These are phyloP conservation scores for Ranitomeya variabilis DNA, from an alignment of 2,113 vertebrate species.

Conservation along the genomic window DNA sequence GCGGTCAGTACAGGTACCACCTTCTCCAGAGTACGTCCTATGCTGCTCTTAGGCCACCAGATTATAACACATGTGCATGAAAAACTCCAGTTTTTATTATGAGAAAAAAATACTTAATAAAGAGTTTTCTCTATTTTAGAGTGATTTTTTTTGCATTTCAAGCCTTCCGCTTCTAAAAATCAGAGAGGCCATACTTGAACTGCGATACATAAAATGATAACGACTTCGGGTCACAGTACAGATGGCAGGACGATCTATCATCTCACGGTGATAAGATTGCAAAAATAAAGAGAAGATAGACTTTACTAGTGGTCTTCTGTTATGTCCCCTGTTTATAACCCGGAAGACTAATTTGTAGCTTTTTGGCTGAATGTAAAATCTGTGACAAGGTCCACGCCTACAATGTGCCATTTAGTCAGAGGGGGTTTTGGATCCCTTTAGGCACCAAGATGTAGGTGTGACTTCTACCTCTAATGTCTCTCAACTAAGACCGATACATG, in stretches of 20 bases:
- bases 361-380: too few species aligned
- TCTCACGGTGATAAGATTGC: not conserved
- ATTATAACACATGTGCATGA: too few species aligned
- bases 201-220: not conserved
- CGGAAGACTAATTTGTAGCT: not conserved
- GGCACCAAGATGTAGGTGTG: too few species aligned
- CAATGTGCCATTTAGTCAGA: too few species aligned
- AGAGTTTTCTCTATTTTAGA: not conserved
- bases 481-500: too few species aligned
- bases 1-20: too few species aligned
- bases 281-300: too few species aligned
- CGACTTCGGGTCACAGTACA: not conserved
- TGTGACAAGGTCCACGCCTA: too few species aligned
- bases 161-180: not conserved
- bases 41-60: too few species aligned
- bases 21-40: too few species aligned
- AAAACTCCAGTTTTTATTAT: not conserved
- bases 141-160: not conserved
- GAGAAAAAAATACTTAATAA: not conserved
- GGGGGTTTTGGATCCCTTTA: too few species aligned
- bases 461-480: too few species aligned
- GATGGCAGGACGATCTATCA: not conserved
- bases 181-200: not conserved
- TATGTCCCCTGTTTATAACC: not conserved
- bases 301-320: not conserved